phyloP scores from a whole-genome alignment of 2,113 vertebrate species.

The Microcebus tavaratra region DNA sequence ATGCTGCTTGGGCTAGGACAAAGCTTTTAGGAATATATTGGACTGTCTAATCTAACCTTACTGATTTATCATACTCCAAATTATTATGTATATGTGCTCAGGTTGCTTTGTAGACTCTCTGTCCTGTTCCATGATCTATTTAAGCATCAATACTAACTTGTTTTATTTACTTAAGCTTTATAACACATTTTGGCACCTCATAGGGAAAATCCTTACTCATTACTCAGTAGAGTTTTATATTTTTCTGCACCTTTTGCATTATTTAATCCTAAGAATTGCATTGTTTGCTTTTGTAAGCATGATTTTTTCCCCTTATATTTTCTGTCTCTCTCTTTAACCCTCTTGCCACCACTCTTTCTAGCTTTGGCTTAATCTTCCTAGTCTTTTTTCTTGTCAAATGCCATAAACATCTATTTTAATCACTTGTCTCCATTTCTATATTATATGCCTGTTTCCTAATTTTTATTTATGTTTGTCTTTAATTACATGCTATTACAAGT shows the following conservation, averaged over 20 bases:
- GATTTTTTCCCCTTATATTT: background rate
- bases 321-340: background rate
- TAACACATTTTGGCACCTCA: conserved; percentile 16
- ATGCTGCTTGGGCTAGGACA: background rate
- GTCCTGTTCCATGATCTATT: background rate
- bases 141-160: background rate
- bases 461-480: conserved; percentile 26
- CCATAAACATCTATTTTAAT: conserved; percentile 40
- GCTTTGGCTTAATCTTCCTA: background rate
- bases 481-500: conserved; percentile 14
- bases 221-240: background rate
- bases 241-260: conserved; percentile 13
- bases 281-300: background rate
- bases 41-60: background rate
- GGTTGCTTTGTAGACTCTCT: conserved; percentile 14
- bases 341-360: background rate
- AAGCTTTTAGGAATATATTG: conserved; percentile 33
- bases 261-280: background rate
- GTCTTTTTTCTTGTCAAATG: conserved; percentile 29
- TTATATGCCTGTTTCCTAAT: background rate
- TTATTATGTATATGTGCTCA: background rate
- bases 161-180: conserved; percentile 36
- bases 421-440: background rate
- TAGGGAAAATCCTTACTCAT: background rate
- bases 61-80: conserved; percentile 12